Evolutionary conservation across 2,113 vertebrate genomes (phyloP).

Genomic region (Eulemur macaco): DNA sequence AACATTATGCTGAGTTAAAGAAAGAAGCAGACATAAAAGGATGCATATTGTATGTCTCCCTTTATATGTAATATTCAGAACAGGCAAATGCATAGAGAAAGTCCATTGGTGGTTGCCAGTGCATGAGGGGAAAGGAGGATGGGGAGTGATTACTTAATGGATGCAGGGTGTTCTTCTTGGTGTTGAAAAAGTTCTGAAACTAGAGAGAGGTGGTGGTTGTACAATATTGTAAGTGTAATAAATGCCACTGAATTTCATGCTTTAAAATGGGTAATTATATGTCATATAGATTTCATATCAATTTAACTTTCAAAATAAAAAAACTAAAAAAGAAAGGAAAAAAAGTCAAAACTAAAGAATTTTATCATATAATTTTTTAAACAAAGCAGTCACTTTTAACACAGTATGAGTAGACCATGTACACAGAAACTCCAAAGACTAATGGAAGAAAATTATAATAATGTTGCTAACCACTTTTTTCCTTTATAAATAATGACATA

Average conservation of each 20-base stretch:
- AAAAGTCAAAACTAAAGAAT: neutral
- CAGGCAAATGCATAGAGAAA: rapidly evolving
- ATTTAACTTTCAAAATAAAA: neutral
- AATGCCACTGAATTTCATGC: rapidly evolving
- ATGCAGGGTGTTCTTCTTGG: neutral
- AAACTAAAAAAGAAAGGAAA: neutral
- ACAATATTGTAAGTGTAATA: too few relatives aligned
- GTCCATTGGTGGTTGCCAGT: neutral
- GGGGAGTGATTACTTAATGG: too few relatives aligned
- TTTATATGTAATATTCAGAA: too few relatives aligned
- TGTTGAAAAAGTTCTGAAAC: neutral
- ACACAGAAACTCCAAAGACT: neutral
- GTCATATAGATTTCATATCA: neutral
- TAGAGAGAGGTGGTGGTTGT: neutral
- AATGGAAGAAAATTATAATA: neutral
- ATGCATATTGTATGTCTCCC: too few relatives aligned
- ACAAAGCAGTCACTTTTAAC: neutral
- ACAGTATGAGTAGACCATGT: neutral
- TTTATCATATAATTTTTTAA: neutral
- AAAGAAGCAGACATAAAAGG: neutral
- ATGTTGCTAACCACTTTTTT: neutral
- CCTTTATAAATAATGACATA: neutral
- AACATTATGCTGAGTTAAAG: neutral
- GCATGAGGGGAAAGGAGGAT: neutral
- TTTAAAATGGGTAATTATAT: neutral